Evolutionary conservation across 1,140 invertebrate genomes (phyloP), one percentile per base, ranked within the genome.

Genomic region (Cryptotermes secundus): DNA sequence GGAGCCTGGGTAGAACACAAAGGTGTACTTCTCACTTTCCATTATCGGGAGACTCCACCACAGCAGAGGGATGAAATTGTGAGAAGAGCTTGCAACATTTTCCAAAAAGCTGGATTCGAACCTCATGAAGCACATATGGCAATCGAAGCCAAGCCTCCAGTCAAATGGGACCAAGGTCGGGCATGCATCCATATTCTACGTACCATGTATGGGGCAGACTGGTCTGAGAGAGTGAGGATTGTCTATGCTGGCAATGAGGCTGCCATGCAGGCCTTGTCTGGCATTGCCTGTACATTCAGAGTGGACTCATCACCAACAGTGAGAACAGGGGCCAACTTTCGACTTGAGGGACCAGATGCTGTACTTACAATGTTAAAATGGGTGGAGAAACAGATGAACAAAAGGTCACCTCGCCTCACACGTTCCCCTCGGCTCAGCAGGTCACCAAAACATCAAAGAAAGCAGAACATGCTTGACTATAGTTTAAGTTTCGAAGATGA

Each of bases 1-100:
- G 90, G 90, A 42, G 90, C 89, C 22, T 90, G 90, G 90, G 87
- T 90, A n/a, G 90, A 90, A 85, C 87, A 89, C 84, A 90, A 90
- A 86, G 89, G 88, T 14, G 87, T 87, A 36, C 85, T 89, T 31
- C 87, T 90, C 7, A 89, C 90, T 24, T 90, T 89, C 85, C 90
- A 90, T 86, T 90, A 90, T 86, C 85, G 90, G 16, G 89, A 89
- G 86, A 88, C 89, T 0, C 86, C 85, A 16, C 81, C 87, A 38
- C 82, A 86, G 19, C 83, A 86, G 35, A 81, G 87, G 16, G 84
- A 87, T 35, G 83, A 85, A 24, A 83, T 90, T 19, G 87, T 88
- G 16, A 59, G 85, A 38, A 86, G 87, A 82, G 90, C 89, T 16
- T 85, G 85, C 16, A 85, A 89, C 42, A 85, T 89, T 35, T 89